A percentile compares a stretch with the other conserved stretches of the same genome.
Evolutionary conservation across 2,888 invertebrate genomes (phyloP).

Genomic region (Zootermopsis nevadensis): DNA sequence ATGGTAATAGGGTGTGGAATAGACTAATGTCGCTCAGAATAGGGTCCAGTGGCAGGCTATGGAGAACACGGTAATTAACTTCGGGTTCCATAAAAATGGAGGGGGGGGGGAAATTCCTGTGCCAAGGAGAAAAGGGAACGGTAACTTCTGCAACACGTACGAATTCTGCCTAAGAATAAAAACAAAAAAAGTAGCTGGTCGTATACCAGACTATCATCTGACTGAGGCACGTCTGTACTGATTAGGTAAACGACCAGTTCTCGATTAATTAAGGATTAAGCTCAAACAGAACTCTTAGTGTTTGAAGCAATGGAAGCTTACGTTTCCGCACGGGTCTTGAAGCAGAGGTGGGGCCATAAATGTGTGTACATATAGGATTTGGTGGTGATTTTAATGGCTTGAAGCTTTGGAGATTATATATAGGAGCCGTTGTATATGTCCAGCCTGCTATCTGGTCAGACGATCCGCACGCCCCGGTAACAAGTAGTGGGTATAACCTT

Average conservation of each 20-base stretch:
- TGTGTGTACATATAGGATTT: conserved; percentile 37
- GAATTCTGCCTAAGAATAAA: too few species aligned
- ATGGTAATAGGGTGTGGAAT: neutral
- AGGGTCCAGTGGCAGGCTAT: neutral
- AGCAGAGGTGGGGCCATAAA: neutral
- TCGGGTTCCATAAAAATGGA: too few species aligned
- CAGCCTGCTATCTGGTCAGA: conserved; percentile 17
- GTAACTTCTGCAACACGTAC: too few species aligned
- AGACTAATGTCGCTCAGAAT: too few species aligned
- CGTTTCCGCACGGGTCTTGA: neutral
- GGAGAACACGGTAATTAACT: too few species aligned
- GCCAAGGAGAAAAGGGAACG: too few species aligned
- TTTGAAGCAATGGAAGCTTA: neutral
- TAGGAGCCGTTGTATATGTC: neutral
- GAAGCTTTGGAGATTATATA: conserved; percentile 26
- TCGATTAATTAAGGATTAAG: conserved; percentile 6
- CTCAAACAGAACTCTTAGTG: neutral
- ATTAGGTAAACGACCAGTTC: neutral
- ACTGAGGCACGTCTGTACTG: neutral
- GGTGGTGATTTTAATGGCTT: conserved; percentile 24
- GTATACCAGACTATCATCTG: neutral
- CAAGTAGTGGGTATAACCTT: conserved; percentile 31
- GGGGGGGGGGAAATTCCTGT: too few species aligned
- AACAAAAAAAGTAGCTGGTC: neutral
- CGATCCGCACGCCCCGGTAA: neutral